Percentiles rank a stretch among this genome's conserved stretches.
Evolutionary conservation across 2,797 vertebrate species (phyloP).

Genomic region (Mionectes olivaceus): DNA sequence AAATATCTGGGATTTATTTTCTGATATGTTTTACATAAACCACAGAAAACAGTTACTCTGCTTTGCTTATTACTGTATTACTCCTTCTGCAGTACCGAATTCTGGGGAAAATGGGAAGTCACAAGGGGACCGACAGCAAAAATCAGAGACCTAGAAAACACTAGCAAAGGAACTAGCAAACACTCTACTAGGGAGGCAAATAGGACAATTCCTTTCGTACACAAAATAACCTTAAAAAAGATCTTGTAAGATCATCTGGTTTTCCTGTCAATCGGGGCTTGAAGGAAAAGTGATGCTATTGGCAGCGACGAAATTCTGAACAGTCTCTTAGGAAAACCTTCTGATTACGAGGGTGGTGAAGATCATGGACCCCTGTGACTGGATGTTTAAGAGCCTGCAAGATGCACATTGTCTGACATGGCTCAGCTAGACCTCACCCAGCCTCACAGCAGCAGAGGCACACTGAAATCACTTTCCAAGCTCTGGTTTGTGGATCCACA

Average conservation of each 20-base stretch:
- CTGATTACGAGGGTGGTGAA: background rate
- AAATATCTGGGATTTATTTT: background rate
- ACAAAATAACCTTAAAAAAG: background rate
- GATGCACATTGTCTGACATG: background rate
- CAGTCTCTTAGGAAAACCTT: background rate
- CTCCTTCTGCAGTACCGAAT: background rate
- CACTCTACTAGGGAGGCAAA: background rate
- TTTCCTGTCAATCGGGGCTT: background rate
- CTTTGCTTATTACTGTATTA: background rate
- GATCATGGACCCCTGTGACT: background rate
- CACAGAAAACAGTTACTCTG: background rate
- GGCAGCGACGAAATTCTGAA: background rate
- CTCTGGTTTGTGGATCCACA: background rate
- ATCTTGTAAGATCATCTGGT: background rate
- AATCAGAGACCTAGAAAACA: conserved; percentile 2
- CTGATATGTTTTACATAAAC: background rate
- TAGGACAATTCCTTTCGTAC: background rate
- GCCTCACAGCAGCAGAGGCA: background rate
- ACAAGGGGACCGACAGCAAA: background rate
- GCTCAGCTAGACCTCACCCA: background rate
- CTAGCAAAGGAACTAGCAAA: background rate
- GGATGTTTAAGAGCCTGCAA: background rate
- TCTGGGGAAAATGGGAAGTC: background rate
- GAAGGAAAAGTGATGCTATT: background rate
- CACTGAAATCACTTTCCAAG: background rate